Evolutionary conservation across 2,888 invertebrate species (phyloP), one percentile per base, ranked within the genome.

Genomic region (Serrognathus titanus): DNA sequence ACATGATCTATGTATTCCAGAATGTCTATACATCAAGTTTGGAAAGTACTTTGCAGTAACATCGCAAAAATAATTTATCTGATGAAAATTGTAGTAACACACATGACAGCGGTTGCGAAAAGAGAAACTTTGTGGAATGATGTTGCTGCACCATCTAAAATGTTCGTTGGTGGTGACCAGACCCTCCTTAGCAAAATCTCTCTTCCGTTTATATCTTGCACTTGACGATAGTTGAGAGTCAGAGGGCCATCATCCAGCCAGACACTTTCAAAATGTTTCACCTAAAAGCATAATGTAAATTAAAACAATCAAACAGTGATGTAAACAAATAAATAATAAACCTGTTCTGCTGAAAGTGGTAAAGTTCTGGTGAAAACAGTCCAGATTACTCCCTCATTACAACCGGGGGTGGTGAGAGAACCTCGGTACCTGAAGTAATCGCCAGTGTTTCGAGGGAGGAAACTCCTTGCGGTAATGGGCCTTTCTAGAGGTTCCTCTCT

Each of bases 371-470:
- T 78, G 54, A 85, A 77, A 2, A 91, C 82, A 24, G 88, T 86
- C 89, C 90, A 90, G 3, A 82, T 82, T n/a, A 90, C 88, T 0
- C 82, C 82, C 72, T 91, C 90, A 51, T 83, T 83, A 70, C 90
- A 91, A 45, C 78, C 79, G 8, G 90, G 90, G 0, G 90, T 89
- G 2, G 90, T 90, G 61, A 91, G 77, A 0, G 90, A 90, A 0
- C 90, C 90, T 1, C 82, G 76, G 69, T 90, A 90, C 24, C 86
- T 81, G 73, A 62, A 75, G 58, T 66, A 75, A 7, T 74, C 74
- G 2, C 73, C 76, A 13, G 76, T 75, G 63, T 83, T 78, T 16
- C 79, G 75, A 4, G 86, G 85, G 39, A 90, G 66, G 51, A 89
- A 78, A 40, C 48, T 57, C 20, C 46, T 53, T 3, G 62, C 43